Evolutionary conservation across 2,113 vertebrate genomes (phyloP), one percentile per base, ranked within the genome.

Genomic region (Pelvicachromis taeniatus): DNA sequence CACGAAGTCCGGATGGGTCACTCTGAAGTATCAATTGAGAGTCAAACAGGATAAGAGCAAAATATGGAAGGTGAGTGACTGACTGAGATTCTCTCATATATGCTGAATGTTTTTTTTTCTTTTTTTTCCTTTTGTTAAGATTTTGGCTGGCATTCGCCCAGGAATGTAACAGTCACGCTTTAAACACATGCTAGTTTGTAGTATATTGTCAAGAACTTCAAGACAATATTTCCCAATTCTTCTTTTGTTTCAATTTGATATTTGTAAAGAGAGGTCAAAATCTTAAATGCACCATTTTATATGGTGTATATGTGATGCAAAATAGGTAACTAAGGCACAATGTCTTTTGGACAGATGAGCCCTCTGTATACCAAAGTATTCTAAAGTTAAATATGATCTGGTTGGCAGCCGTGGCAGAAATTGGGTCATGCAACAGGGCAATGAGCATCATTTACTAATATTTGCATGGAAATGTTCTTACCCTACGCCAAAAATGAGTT

Each of bases 21-120:
- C 95, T 1, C 89, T 97, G 50, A 95, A 93, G 61, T 98, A 98
- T 42, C 94, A 97, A 91, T 88, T 99, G 26, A 94, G 95, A 73
- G 59, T 97, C 59, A 97, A 96, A 90, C 87, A 94, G 1, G 93
- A 96, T 50, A 92, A 92, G 77, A 85, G 86, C 52, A 78, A 91
- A 53, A 91, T 95, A 2, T 98, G 97, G 97, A 96, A 96, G 96
- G 97, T 93, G 75, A 80, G 93, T 75, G 26, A 35, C 29, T 59
- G 7, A 56, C 21, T 45, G 65, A 29, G 26, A 42, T 29, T 31
- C 42, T 75, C 68, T 31, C 29, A 31, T 31, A n/a, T 50, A 21
- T 21, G 19, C 9, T n/a, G 19, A 53, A 53, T 53, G 17, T 19
- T 16, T 19, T 52, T 4, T 52, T 52, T 19, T 52, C 48, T 17